Percentiles rank a stretch among this genome's conserved stretches.
These are phyloP conservation scores for Apantesis nais DNA, from an alignment of 2,888 invertebrate genomes.

Conservation along the genomic window DNA sequence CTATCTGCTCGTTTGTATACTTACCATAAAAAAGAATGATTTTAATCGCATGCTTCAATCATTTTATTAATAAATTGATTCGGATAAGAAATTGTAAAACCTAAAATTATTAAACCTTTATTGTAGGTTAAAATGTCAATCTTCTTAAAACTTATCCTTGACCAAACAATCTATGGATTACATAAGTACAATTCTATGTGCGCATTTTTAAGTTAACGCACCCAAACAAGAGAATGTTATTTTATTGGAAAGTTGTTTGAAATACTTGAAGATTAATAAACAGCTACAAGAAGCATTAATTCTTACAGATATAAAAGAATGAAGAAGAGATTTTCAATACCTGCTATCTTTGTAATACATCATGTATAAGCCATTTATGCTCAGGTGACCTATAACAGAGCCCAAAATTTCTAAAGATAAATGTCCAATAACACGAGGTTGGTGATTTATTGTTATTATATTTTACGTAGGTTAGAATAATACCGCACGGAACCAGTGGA, in stretches of 20 bases:
- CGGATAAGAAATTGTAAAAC: no score
- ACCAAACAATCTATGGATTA: no score
- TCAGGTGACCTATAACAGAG: constrained; percentile 4
- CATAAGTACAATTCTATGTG: no score
- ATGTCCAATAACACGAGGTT: background rate
- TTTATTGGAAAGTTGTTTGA: background rate
- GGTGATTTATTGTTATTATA: constrained; percentile 7
- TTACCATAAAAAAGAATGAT: no score
- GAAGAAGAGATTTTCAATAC: background rate
- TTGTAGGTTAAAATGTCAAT: no score
- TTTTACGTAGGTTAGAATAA: background rate
- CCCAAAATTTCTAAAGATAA: background rate
- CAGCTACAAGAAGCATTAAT: background rate
- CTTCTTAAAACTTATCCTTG: no score
- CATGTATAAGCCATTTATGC: background rate
- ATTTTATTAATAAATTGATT: no score
- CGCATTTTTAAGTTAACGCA: no score
- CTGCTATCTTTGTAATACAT: background rate
- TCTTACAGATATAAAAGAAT: background rate
- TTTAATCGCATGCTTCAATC: no score
- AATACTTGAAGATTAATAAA: background rate
- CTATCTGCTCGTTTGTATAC: no score
- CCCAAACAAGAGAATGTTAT: no score
- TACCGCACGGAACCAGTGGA: background rate
- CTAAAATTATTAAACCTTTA: no score